Evolutionary conservation across 2,113 vertebrate genomes (phyloP), one percentile per base, ranked within the genome.

Genomic region (Cheirogaleus medius): DNA sequence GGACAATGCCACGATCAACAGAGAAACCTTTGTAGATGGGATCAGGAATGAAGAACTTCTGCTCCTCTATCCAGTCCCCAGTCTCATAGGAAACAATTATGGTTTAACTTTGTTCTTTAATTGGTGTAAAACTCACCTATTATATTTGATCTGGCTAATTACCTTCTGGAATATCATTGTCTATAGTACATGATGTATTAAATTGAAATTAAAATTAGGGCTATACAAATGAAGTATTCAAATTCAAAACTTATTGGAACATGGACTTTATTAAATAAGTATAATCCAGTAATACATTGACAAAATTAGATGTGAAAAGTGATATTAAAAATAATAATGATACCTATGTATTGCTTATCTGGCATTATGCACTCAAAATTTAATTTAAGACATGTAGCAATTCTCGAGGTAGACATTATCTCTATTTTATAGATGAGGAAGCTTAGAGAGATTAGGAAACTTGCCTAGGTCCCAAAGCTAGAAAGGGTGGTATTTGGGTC

Each of bases 1-100:
- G 90, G 97, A 96, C 84, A 84, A 71, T 64, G 76, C 94, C 69
- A 80, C 17, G 42, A 34, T 69, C 87, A 68, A 76, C 17, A 97
- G 94, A 93, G 23, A 94, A 87, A 66, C 39, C 74, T 94, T 95
- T 84, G 54, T 44, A 84, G n/a, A 84, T 21, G 54, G 76, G 25
- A 95, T 83, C 17, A 71, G 76, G 15, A 85, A 58, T 5, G 37
- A 92, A 37, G 69, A 91, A 54, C 34, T 73, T 90, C 18, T 3
- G 52, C 13, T 52, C 25, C 20, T 27, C 44, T 83, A 87, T 91
- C 90, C 17, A 54, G 52, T 56, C 54, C 7, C 54, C 93, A 83
- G 42, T 52, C 49, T 94, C 86, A 47, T 6, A 66, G 21, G 10
- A 80, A 86, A 76, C 25, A 18, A 76, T 52, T 39, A 78, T 37